Evolutionary conservation across 2,113 vertebrate species (phyloP), one percentile per base, ranked within the genome.

Genomic region (Prolemur simus): DNA sequence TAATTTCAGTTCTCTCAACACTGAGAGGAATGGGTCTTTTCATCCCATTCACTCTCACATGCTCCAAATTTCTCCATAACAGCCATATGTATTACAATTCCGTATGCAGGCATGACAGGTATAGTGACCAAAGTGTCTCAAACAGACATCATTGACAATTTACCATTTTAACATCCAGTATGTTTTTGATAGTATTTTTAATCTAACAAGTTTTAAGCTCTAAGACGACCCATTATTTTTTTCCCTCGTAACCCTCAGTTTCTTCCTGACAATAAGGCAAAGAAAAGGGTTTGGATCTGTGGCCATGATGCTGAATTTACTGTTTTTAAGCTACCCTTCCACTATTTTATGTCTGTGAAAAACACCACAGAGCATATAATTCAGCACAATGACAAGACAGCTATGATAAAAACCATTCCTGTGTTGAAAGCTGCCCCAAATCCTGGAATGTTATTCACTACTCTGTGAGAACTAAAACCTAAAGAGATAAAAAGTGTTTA

Each of bases 391-490:
- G n/a, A 23, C 29, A 45, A 69, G 13, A 56, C 14, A 37, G 17
- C 11, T 76, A n/a, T 81, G n/a, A 58, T 64, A 82, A 64, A 56
- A 42, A 39, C 15, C 34, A 47, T 34, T 76, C 37, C 7, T 37
- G 21, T 74, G 15, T 39, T 80, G 29, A 92, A 95, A 94, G 49
- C 25, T 78, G 7, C 13, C 60, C 32, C 52, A 94, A 76, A 90
- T 93, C 7, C 21, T 29, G 74, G 14, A 84, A 74, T 47, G 21
- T 18, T 94, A 49, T 91, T 89, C 69, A 80, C 13, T 52, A 25
- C 7, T 71, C n/a, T 60, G 7, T 21, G 27, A 80, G 52, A 91
- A 89, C 34, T 39, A 27, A 66, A 77, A 45, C 23, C n/a, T 69
- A 52, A 78, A 87, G 45, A 81, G 15, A 76, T 39, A 87, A 80